These are phyloP conservation scores for Neoascia interrupta DNA, from an alignment of 2,888 invertebrate genomes.

Conservation along the genomic window DNA sequence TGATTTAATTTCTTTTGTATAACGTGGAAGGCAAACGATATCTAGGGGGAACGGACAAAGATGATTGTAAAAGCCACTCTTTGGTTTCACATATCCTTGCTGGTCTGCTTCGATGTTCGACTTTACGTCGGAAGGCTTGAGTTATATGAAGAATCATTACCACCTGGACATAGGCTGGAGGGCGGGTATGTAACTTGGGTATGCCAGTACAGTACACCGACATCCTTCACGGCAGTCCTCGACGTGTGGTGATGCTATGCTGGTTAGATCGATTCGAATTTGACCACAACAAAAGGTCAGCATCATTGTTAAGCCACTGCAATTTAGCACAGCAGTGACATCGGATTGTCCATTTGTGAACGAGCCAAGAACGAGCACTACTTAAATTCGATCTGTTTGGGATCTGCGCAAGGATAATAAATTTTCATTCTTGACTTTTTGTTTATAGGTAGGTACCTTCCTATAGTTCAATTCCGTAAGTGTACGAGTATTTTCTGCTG, in stretches of 20 bases:
- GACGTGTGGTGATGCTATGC: neutral
- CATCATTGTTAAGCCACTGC: conserved; percentile 36
- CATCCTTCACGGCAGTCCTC: neutral
- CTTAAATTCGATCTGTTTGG: conserved; percentile 19
- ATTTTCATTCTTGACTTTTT: conserved; percentile 43
- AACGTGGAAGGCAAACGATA: neutral
- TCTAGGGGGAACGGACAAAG: neutral
- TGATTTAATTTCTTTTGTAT: conserved; percentile 59
- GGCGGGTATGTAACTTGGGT: too few relatives aligned
- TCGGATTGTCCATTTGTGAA: conserved; percentile 12
- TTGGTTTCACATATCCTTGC: conserved; percentile 42
- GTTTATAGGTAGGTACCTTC: neutral
- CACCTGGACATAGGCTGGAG: conserved; percentile 41
- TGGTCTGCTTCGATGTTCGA: neutral
- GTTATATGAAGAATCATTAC: conserved; percentile 37
- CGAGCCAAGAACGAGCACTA: neutral
- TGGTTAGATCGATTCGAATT: conserved; percentile 37
- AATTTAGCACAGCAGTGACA: conserved; percentile 4
- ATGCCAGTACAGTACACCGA: neutral
- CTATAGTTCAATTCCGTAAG: too few relatives aligned
- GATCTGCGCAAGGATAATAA: conserved; percentile 41
- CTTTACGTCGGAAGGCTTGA: conserved; percentile 12
- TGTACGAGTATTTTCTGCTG: conserved; percentile 13
- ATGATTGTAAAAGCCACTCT: conserved; percentile 21
- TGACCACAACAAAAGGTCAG: conserved; percentile 52